A percentile compares a stretch with the other conserved stretches of the same genome.
Evolutionary conservation across 2,797 vertebrate genomes (phyloP).

Genomic region (Triplophysa yarkandensis): DNA sequence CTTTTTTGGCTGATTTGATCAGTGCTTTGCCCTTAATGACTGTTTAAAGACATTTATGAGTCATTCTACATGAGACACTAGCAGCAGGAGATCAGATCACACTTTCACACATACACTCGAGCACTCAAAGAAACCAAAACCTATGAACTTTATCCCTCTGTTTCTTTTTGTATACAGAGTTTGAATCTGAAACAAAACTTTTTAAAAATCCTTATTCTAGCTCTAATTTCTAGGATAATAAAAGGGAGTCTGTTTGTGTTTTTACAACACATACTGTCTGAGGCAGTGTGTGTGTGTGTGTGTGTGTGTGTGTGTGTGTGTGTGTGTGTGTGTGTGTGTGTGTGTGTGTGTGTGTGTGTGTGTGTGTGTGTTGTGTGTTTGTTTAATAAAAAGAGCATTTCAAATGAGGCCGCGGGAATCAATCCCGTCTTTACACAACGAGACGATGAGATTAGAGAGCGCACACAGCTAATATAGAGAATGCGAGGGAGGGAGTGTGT

Average conservation of each 20-base stretch:
- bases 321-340: not conserved
- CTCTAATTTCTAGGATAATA: no score
- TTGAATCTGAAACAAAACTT: no score
- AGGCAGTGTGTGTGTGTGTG: slow-evolving; percentile 6
- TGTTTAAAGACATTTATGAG: slow-evolving; percentile 39
- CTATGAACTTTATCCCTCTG: not conserved
- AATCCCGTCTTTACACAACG: not conserved
- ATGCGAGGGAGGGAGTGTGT: slow-evolving; percentile 13
- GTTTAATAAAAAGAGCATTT: slow-evolving; percentile 31
- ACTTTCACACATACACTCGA: slow-evolving; percentile 11
- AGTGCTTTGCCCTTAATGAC: slow-evolving; percentile 28
- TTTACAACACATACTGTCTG: slow-evolving; percentile 32
- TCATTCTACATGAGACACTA: slow-evolving; percentile 20
- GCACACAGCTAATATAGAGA: not conserved
- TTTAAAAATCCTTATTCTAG: not conserved
- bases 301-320: not conserved
- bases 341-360: not conserved
- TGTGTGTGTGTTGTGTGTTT: not conserved
- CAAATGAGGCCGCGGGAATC: slow-evolving; percentile 41
- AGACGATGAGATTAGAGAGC: slow-evolving; percentile 29
- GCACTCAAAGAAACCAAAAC: slow-evolving; percentile 10
- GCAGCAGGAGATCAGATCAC: slow-evolving; percentile 37
- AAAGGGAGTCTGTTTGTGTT: not conserved
- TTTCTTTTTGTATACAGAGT: not conserved
- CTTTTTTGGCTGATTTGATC: slow-evolving; percentile 25